Percentiles rank a stretch among this genome's conserved stretches.
These are phyloP conservation scores for Lonchura striata DNA, from an alignment of 2,113 vertebrate genomes.

Conservation along the genomic window DNA sequence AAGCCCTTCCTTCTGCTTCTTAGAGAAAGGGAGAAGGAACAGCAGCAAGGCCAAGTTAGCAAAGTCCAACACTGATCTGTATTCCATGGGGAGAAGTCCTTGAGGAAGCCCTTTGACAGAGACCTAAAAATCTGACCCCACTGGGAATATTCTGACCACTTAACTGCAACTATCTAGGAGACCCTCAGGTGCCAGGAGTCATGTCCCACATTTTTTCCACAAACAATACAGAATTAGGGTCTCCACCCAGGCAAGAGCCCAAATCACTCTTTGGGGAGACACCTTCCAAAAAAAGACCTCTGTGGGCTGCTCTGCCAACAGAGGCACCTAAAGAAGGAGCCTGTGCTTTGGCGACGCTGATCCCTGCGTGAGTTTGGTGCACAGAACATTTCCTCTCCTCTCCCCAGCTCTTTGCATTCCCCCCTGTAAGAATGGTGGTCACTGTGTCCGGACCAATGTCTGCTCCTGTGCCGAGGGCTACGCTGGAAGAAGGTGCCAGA, in stretches of 20 bases:
- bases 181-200: neutral
- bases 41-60: neutral
- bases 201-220: neutral
- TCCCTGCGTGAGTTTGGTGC: neutral
- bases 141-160: neutral
- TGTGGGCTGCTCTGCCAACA: neutral
- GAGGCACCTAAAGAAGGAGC: neutral
- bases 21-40: neutral
- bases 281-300: neutral
- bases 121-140: neutral
- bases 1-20: neutral
- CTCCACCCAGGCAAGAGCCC: neutral
- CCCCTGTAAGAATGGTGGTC: constrained; percentile 88
- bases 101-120: neutral
- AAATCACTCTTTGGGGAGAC: neutral
- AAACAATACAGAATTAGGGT: neutral
- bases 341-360: too few relatives aligned
- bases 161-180: neutral
- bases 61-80: neutral
- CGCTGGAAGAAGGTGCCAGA: constrained; percentile 85
- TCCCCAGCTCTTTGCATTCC: constrained; percentile 85
- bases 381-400: neutral
- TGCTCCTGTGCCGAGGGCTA: constrained; percentile 84
- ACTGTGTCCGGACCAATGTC: constrained; percentile 82
- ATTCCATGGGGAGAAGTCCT: neutral